These are phyloP conservation scores for Serilophus lunatus DNA, from an alignment of 2,113 vertebrate species.

Conservation along the genomic window DNA sequence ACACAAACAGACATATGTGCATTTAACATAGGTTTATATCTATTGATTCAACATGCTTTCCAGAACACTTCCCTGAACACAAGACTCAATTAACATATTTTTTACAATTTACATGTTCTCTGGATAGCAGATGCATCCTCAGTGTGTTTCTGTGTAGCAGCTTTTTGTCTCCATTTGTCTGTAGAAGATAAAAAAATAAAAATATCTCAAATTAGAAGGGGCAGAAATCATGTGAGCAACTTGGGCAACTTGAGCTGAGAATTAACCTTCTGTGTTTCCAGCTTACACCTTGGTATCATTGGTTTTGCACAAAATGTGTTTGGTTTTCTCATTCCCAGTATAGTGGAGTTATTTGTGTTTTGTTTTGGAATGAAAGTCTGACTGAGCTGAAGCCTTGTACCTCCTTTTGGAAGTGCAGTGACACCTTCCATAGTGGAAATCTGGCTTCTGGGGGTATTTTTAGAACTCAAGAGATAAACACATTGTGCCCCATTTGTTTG, in stretches of 20 bases:
- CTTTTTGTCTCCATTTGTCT: background rate
- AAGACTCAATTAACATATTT: background rate
- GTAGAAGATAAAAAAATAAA: background rate
- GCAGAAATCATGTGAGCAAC: background rate
- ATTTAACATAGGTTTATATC: background rate
- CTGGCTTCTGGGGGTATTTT: background rate
- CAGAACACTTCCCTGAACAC: background rate
- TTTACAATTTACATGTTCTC: background rate
- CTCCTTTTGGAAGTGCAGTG: background rate
- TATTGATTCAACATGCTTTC: background rate
- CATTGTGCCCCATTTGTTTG: slow-evolving; percentile 38
- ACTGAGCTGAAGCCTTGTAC: background rate
- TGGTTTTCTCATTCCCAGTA: background rate
- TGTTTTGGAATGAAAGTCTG: background rate
- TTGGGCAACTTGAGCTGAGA: background rate
- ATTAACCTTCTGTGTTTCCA: background rate
- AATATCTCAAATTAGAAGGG: background rate
- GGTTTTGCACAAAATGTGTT: background rate
- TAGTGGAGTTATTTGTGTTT: background rate
- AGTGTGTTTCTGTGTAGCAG: background rate
- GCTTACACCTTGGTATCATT: background rate
- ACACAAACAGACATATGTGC: background rate
- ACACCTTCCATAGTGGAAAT: background rate
- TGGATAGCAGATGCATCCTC: background rate
- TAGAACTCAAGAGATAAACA: slow-evolving; percentile 11